Base-by-base conservation (phyloP, 1,140 invertebrate species). In the Sarcophaga peregrina region DNA sequence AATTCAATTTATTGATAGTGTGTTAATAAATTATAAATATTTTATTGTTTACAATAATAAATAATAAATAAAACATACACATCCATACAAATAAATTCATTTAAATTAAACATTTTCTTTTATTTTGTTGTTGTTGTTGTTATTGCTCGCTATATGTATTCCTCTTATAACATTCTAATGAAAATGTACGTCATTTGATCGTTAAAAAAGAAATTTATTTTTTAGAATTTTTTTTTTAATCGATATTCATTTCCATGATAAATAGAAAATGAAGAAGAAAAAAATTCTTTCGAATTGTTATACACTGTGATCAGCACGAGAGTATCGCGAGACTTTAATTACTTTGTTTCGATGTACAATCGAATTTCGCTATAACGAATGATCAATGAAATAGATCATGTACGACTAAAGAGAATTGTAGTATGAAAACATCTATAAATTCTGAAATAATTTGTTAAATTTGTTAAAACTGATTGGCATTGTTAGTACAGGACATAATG, bases 1-100 rank as follows among this genome's bases (percentile, higher is more conserved):
- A 78, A 50, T 78, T 78, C 20, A 50, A 50, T 50, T 50, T 78
- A 78, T 78, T 78, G 75, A 50, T 11, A 45, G 75, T 78, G 74
- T 48, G 47, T 78, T 78, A 78, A 78, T 78, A 78, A 50, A 52
- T 68, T 68, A 20, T 17, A 50, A 17, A 78, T 47, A 17, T 78
- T 8, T 17, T 48, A 78, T 50, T 78, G 48, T 78, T 50, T 78
- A 50, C 17, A 78, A 9, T 76, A 78, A 25, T 50, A 78, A 78
- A 78, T 50, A 52, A 78, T 45, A 75, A 45, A 73, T 76, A 47
- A 17, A 0, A 15, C 9, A 74, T 11, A 46, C 73, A 74, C 37
- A 45, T 17, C 11, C 46, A 48, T 0, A 15, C 74, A 48, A 13
- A 76, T 5, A 9, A n/a, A 76, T 76, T 8, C 37, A 20, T 72